A percentile compares a stretch with the other conserved stretches of the same genome.
phyloP scores from a whole-genome alignment of 2,113 vertebrate genomes.

The Glaucidium brasilianum region DNA sequence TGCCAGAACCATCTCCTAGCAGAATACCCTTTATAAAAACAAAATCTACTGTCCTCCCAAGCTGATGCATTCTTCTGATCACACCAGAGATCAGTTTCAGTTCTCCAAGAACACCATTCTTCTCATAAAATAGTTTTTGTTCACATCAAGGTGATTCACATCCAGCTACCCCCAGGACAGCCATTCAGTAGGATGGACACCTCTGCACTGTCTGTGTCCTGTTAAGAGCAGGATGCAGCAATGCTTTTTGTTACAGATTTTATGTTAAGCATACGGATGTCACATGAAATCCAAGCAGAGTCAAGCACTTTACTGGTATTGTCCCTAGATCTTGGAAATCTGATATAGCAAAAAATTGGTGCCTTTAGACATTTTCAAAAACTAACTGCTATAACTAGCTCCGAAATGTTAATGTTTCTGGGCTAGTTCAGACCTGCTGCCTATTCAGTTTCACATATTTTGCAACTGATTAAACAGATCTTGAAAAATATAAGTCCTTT shows the following conservation, averaged over 20 bases:
- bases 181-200: neutral
- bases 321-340: neutral
- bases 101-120: neutral
- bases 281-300: neutral
- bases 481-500: neutral
- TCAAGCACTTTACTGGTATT: neutral
- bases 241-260: neutral
- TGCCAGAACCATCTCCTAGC: neutral
- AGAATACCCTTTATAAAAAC: neutral
- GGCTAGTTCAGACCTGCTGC: neutral
- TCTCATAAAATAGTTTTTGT: neutral
- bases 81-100: neutral
- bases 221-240: rapidly evolving
- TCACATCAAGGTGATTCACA: neutral
- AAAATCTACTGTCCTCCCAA: neutral
- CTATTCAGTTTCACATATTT: neutral
- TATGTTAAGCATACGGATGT: neutral
- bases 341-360: rapidly evolving
- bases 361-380: neutral
- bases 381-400: neutral
- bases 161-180: neutral
- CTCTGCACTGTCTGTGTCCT: neutral
- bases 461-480: neutral
- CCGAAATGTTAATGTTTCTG: neutral
- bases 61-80: rapidly evolving